Evolutionary conservation across 2,797 vertebrate genomes (phyloP), one percentile per base, ranked within the genome.

Genomic region (Halcyon smyrnensis): DNA sequence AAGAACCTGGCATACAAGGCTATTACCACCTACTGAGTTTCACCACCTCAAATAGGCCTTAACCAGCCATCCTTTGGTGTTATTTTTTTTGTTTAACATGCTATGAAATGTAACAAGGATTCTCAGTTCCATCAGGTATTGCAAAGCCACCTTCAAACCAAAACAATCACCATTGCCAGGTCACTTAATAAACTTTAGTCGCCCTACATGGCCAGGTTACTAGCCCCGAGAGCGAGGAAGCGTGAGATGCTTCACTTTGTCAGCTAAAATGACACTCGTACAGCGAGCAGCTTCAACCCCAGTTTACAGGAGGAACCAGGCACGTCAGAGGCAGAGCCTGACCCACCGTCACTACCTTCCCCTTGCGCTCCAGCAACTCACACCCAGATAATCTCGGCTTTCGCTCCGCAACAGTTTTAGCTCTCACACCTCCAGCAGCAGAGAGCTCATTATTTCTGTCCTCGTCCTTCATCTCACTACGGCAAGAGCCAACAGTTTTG

Each of bases 11-110:
- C 0, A 4, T 8, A 46, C 13, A 32, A 56, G 24, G 32, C 37
- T 81, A 28, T 0, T 23, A 16, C 7, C 37, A 15, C 1, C 8
- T 0, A 46, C n/a, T 6, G 1, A 73, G 63, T 6, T 12, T 30
- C 30, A 46, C 1, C 18, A 24, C 64, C 45, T 25, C 50, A 32
- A 62, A 65, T 0, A 60, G 32, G 56, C 12, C 17, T 67, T 7
- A n/a, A 11, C n/a, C 6, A 3, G 50, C 12, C 24, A 23, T 15
- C 18, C 56, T 32, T 60, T 15, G 6, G 9, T 21, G 18, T 27
- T 23, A 48, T 11, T 50, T 30, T 50, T 36, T 76, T 36, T 87
- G 77, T 63, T 45, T 15, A 84, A 74, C 25, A 70, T n/a, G 65
- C 9, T 1, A 12, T 3, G 7, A 48, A 74, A 67, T 34, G n/a